Base-by-base conservation (phyloP, 2,113 vertebrate species). In the Globicephala melas region DNA sequence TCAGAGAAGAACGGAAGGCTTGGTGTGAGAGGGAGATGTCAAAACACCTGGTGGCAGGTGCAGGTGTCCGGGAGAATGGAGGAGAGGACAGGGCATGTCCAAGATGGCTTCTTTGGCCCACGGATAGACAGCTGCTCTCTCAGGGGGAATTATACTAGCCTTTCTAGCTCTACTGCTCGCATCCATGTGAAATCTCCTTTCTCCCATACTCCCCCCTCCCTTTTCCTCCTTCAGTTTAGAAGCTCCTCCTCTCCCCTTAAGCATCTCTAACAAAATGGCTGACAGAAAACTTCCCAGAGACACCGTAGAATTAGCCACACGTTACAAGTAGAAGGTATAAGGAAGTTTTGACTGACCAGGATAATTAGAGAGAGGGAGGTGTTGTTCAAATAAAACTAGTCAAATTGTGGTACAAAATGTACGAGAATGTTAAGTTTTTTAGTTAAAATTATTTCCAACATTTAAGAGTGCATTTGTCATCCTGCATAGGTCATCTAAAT, bases 401-500 rank as follows among this genome's bases (percentile, higher is more conserved):
- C 80, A 82, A 96, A 41, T 8, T 80, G 8, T 36, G 70, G 44
- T 90, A 84, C 86, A 95, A 88, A 95, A 90, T 96, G 58, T 87
- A 90, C 62, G 79, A n/a, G 68, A 93, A 86, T 89, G 77, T 94
- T 94, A 89, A 86, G 79, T 67, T 95, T 97, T 97, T 91, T 31
- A 86, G 95, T 83, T 96, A 92, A 89, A 97, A 95, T 89, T 95
- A 91, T 70, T 92, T 89, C 50, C 44, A 92, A 81, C 84, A 60
- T 71, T 96, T 89, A 91, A 83, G 82, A 96, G 91, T 68, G 93
- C 95, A 96, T 89, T 96, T 97, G 71, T 83, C 96, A 96, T 96
- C 94, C 84, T 53, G 80, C 63, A 81, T 90, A 89, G 95, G 71
- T 53, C 55, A 73, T 76, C 41, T 74, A 74, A 94, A 82, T 97